These are phyloP conservation scores for Leuciscus waleckii DNA, from an alignment of 2,797 vertebrate species.

Conservation along the genomic window DNA sequence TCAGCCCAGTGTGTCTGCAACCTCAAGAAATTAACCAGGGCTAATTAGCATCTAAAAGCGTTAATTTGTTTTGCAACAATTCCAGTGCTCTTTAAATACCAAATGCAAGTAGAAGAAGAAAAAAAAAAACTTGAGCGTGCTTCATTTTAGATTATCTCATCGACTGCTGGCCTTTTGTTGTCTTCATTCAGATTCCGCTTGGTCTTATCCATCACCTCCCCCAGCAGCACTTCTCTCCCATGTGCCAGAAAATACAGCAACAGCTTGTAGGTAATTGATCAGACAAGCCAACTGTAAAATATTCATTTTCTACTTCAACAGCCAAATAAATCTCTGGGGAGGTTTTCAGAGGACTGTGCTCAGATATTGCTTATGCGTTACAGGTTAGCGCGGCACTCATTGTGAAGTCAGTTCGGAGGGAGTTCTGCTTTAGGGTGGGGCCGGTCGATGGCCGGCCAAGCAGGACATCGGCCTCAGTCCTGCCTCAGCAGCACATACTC, in stretches of 20 bases:
- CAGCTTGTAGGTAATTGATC: conserved; percentile 99
- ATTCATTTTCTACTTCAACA: conserved; percentile 99
- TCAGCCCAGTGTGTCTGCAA: conserved; percentile 81
- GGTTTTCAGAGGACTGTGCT: conserved; percentile 82
- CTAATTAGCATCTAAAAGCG: conserved; percentile 84
- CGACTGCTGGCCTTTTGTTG: conserved; percentile 74
- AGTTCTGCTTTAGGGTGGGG: conserved; percentile 54
- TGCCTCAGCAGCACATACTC: conserved; percentile 71
- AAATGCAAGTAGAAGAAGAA: conserved; percentile 52
- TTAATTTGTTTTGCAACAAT: conserved; percentile 88
- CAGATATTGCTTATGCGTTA: conserved; percentile 98
- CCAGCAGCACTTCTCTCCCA: conserved; percentile 86
- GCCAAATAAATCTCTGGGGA: conserved; percentile 98
- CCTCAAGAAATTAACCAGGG: conserved; percentile 82
- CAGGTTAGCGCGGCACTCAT: conserved; percentile 85
- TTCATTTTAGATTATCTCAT: conserved; percentile 76
- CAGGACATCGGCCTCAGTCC: conserved; percentile 53
- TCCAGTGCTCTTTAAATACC: conserved; percentile 71
- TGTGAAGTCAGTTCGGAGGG: conserved; percentile 72
- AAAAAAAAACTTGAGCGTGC: conserved; percentile 71
- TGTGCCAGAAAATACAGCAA: conserved; percentile 94
- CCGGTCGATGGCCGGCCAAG: conserved; percentile 73
- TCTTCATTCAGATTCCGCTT: conserved; percentile 81
- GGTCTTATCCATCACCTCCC: conserved; percentile 81
- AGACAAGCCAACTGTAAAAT: conserved; percentile 99